A percentile compares a stretch with the other conserved stretches of the same genome.
Conservation (phyloP, 1,140 invertebrate species). For the Calliphora vicina region DNA sequence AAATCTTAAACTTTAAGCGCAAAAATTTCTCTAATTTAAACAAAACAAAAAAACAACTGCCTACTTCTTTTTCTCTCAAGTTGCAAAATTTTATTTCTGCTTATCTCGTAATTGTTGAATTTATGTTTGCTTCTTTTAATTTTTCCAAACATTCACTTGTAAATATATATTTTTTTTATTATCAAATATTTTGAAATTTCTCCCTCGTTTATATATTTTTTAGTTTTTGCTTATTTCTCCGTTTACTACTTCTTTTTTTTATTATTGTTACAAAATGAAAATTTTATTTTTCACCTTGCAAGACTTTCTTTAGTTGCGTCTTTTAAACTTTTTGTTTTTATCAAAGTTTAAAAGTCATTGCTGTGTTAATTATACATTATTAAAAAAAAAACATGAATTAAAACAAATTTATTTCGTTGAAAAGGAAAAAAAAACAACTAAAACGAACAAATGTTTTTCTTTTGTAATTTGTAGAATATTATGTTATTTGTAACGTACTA, state of each 20-base stretch:
- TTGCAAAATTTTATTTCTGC: not conserved
- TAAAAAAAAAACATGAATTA: constrained; percentile 26
- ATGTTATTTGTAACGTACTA: constrained; percentile 34
- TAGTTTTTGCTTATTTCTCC: constrained; percentile 32
- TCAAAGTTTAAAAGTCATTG: constrained; percentile 47
- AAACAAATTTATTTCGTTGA: constrained; percentile 1
- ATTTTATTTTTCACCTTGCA: constrained; percentile 41
- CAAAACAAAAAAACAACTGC: too few relatives aligned
- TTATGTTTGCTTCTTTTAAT: not conserved
- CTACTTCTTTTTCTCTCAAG: not conserved
- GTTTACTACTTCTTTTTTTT: too few relatives aligned
- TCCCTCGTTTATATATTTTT: constrained; percentile 14
- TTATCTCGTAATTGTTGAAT: not conserved
- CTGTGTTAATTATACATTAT: constrained; percentile 53
- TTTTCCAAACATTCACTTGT: not conserved
- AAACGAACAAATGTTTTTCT: constrained; percentile 16
- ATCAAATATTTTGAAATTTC: not conserved
- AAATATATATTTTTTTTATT: not conserved
- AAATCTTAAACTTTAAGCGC: constrained; percentile 13
- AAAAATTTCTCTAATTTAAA: constrained; percentile 21
- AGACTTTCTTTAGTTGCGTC: constrained; percentile 48
- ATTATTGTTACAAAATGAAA: constrained; percentile 45
- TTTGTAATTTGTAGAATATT: constrained; percentile 33
- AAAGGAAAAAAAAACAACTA: not conserved
- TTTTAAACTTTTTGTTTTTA: constrained; percentile 7